Evolutionary conservation across 1,140 invertebrate species (phyloP), one percentile per base, ranked within the genome.

Genomic region (Euwallacea fornicatus): DNA sequence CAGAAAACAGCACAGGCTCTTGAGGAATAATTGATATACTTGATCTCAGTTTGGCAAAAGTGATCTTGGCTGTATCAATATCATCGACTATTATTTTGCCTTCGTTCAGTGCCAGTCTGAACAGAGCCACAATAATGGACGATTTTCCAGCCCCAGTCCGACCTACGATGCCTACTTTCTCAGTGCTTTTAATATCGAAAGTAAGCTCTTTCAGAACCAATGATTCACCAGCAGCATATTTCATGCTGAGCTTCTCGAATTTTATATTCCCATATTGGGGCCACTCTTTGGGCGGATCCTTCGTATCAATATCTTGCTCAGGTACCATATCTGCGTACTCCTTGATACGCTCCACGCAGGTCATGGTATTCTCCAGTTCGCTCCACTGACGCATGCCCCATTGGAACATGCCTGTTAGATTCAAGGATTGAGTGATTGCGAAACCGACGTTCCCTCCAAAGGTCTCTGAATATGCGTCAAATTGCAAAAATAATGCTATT

Each of bases 21-120:
- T 96, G 93, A 7, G 94, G 94, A 73, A 95, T 93, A 50, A 94
- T 93, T 1, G 91, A 89, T 10, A 96, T 88, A 68, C 86, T 86
- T 0, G 85, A 85, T 61, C 94, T 83, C 0, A 96, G 81, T 15
- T 89, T 85, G 61, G 88, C 85, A 7, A 96, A 80, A 0, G 87
- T 85, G 43, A 95, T 81, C 2, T 77, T 80, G 8, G 82, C 82
- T 0, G 88, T 90, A 69, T 93, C 86, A 0, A 89, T 80, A 7
- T 81, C 86, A 78, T 95, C 94, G 56, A 96, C 90, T 46, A 83
- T 80, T 43, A 95, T 90, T n/a, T 86, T 80, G 0, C 91, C 92
- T 55, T 88, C 86, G 8, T 90, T 85, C 43, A 88, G 85, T 33
- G 86, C 86, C 47, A 94, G 76, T n/a, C 91, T 83, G 75, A 93